Base-by-base conservation (phyloP, 2,797 vertebrate species). In the Oryzias sinensis region DNA sequence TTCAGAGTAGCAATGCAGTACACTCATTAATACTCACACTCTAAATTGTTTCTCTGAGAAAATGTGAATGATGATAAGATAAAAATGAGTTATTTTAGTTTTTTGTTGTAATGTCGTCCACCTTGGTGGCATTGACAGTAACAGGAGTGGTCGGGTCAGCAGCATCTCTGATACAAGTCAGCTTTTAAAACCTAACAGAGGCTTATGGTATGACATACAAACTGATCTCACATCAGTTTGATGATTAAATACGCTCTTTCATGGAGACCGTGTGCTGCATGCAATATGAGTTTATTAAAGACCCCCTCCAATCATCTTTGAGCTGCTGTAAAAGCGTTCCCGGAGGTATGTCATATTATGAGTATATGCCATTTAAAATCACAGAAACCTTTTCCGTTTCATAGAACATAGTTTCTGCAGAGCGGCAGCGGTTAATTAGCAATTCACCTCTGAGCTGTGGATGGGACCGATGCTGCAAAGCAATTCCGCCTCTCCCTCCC, bases 11-110 rank as follows among this genome's bases (percentile, higher is more conserved):
- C 67, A 62, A 52, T 8, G 46, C 11, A 0, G 59, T 29, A 43
- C 46, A 2, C 27, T 64, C 60, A 63, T 55, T 54, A 63, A 69
- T 37, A 46, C 20, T 65, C 5, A 47, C 20, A 18, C 37, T 57
- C 60, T 7, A 27, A 60, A 71, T 75, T 52, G 24, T 65, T 22
- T 51, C 43, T 69, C 48, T 17, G 68, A 24, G 27, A 15, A 11
- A 11, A 15, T 62, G 42, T 27, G 25, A 64, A 59, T 65, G 13
- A 56, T 42, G 49, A 18, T 44, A 14, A 13, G 14, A 20, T 41
- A 45, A 47, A 58, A 62, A 14, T 6, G 5, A 46, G 27, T 51
- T 0, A 40, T 45, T 63, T 59, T 46, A 52, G 27, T 33, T 0
- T 55, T 24, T 43, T 41, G 51, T 51, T 43, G 33, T 70, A 5